Base-by-base conservation (phyloP, 2,888 invertebrate species). In the Sarcophaga carnaria region DNA sequence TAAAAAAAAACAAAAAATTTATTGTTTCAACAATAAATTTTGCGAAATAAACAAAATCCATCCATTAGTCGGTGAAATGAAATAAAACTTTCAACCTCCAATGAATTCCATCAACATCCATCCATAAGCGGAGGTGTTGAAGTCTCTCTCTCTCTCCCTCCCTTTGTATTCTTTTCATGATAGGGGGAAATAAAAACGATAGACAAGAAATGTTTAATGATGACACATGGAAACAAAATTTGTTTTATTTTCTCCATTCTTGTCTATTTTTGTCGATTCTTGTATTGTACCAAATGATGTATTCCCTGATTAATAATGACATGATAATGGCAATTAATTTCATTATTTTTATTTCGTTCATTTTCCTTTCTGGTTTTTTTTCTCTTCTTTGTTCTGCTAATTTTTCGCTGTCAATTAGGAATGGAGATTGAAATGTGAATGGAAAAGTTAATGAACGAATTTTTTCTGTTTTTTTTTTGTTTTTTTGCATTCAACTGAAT, bases 271-370 rank as follows among this genome's bases (percentile, higher is more conserved):
- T n/a, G 20, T 11, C 62, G 47, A 60, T 80, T 74, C 45, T 60
- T 59, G 22, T 22, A 22, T 22, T 22, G 1, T 22, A 22, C 59
- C n/a, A 69, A 67, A 67, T 45, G 22, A 14, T 17, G 6, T 27
- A 67, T 27, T 14, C 14, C 17, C 69, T 75, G 63, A 75, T 71
- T 77, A 54, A 77, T 72, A 83, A 59, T 77, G 71, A 45, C 75
- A 66, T n/a, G 37, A 37, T 77, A 66, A 77, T 83, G 47, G 66
- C 77, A 75, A 83, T 59, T 69, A 59, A 75, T 70, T 79, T 63
- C 20, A 76, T 77, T 69, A 49, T 6, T 49, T 69, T 47, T 69
- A 2, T 37, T 67, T 10, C 17, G n/a, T 27, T 4, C 14, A 64
- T 64, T 37, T 37, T 37, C 37, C 37, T 37, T 37, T 37, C 37